Conservation (phyloP, 1,140 invertebrate genomes). For the Lethocerus indicus region DNA sequence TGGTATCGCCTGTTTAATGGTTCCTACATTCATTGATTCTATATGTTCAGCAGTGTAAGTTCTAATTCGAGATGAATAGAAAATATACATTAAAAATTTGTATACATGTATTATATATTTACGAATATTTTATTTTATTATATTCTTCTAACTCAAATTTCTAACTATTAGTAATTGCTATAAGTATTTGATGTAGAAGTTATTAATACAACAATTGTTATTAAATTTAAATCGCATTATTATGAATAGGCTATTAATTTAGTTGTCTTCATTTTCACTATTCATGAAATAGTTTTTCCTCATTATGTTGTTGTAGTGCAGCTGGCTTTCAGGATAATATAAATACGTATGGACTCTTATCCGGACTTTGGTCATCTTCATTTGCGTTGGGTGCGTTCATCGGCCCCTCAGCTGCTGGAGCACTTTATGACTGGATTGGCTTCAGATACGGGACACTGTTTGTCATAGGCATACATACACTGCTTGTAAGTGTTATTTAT, state of each 20-base stretch:
- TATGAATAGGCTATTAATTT: neutral
- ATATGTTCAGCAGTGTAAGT: conserved; percentile 28
- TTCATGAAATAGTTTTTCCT: too few species aligned
- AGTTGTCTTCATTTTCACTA: neutral
- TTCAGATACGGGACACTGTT: conserved; percentile 26
- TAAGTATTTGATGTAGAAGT: too few species aligned
- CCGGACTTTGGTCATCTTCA: conserved; percentile 31
- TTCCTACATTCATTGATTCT: conserved; percentile 29
- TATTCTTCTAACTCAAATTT: too few species aligned
- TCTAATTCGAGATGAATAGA: neutral
- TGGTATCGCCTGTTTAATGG: conserved; percentile 28
- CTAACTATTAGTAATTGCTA: too few species aligned
- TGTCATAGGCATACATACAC: conserved; percentile 21
- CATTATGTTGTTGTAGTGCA: conserved; percentile 20
- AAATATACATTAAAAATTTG: neutral
- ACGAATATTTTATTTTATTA: too few species aligned
- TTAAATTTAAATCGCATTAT: too few species aligned
- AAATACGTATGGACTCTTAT: conserved; percentile 31
- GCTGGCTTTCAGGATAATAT: conserved; percentile 30
- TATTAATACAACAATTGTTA: too few species aligned
- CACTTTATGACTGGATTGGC: conserved; percentile 26
- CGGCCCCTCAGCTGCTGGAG: conserved; percentile 27
- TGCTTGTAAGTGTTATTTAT: conserved; percentile 25
- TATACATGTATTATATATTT: neutral
- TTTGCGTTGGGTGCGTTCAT: conserved; percentile 32